These are phyloP conservation scores for Marasmarcha lunaedactyla DNA, from an alignment of 2,888 invertebrate genomes.

Conservation along the genomic window DNA sequence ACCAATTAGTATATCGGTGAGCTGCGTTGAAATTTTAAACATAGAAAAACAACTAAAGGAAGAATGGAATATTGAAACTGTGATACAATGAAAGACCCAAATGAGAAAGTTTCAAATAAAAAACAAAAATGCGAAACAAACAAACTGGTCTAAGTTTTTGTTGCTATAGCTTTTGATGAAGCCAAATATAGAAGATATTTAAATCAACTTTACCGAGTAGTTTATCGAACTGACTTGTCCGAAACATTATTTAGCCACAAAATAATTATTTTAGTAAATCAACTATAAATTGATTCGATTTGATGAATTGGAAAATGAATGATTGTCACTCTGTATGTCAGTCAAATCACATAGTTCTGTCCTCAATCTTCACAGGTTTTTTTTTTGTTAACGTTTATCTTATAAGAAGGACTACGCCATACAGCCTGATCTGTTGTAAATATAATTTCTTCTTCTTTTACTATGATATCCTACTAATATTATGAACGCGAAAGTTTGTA, in stretches of 20 bases:
- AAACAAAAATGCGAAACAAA: conserved; percentile 16
- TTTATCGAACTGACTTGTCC: conserved; percentile 74
- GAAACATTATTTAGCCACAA: conserved; percentile 65
- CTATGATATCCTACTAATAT: too few species aligned
- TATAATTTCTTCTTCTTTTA: too few species aligned
- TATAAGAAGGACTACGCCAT: too few species aligned
- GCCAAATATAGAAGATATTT: conserved; percentile 9
- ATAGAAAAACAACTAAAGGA: too few species aligned
- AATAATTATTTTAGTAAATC: background rate
- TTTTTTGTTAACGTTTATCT: too few species aligned
- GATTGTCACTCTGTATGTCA: background rate
- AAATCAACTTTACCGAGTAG: conserved; percentile 67
- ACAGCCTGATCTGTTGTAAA: too few species aligned
- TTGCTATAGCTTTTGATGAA: conserved; percentile 7
- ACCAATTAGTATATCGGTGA: conserved; percentile 5
- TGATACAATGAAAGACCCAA: conserved; percentile 6
- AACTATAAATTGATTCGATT: background rate
- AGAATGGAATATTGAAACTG: too few species aligned
- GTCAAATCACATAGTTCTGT: too few species aligned
- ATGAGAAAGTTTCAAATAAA: conserved; percentile 16
- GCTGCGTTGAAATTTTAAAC: background rate
- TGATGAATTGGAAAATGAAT: conserved; percentile 1
- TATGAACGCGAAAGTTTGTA: too few species aligned
- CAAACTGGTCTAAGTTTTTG: conserved; percentile 15
- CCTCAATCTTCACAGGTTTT: too few species aligned